Percentiles rank a stretch among this genome's conserved stretches.
Evolutionary conservation across 1,140 invertebrate species (phyloP).

Genomic region (Babylonia areolata): DNA sequence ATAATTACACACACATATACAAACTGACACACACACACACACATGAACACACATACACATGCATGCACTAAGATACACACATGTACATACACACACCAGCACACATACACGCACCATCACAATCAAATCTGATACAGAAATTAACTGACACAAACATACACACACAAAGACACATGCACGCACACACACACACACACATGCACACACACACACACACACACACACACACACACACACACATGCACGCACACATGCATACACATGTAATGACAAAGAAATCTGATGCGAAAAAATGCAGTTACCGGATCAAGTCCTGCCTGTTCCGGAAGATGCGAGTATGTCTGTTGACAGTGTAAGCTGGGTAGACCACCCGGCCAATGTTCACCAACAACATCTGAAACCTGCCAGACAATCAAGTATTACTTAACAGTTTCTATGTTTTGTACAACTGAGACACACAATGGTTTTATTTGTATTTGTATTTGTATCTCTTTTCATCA

Average conservation of each 20-base stretch:
- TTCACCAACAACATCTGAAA: conserved; percentile 78
- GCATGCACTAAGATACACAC: background rate
- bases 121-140: background rate
- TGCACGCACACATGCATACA: background rate
- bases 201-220: background rate
- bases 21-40: background rate
- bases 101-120: background rate
- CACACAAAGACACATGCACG: background rate
- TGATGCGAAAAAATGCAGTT: conserved; percentile 46
- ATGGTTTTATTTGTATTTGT: too few relatives aligned
- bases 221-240: background rate
- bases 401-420: conserved; percentile 61
- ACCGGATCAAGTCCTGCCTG: conserved; percentile 76
- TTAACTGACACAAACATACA: background rate
- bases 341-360: conserved; percentile 75
- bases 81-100: background rate
- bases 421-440: too few relatives aligned
- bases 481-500: too few relatives aligned
- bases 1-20: background rate
- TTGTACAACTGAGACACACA: too few relatives aligned
- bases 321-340: conserved; percentile 73
- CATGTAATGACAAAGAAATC: too few relatives aligned
- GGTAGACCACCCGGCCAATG: conserved; percentile 77
- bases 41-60: background rate
- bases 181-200: background rate